Evolutionary conservation across 2,888 invertebrate species (phyloP), one percentile per base, ranked within the genome.

Genomic region (Leuctra nigra): DNA sequence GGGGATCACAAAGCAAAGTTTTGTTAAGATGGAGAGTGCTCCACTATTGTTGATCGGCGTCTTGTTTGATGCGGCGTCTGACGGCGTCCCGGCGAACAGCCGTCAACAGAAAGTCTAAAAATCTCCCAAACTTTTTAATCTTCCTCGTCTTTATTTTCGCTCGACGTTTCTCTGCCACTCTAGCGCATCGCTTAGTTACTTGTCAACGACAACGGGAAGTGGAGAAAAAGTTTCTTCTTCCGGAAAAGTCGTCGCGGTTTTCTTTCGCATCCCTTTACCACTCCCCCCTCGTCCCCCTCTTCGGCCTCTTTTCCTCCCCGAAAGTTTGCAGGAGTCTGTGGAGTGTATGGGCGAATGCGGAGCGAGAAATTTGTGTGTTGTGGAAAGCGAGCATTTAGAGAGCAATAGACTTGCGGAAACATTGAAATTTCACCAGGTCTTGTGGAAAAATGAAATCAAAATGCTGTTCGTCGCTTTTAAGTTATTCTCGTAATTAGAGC

Each of bases 121-220:
- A 50, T 29, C 33, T 29, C 35, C 33, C 9, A 50, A 50, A 50
- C 50, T 50, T 50, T 50, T 50, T 50, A 50, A 50, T 50, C 33
- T 50, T 50, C 33, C 22, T 35, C 50, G 39, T 50, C 56, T 41
- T 50, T 50, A 39, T 50, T 56, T 50, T 50, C 50, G 25, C 50
- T 25, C 54, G 24, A 41, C 24, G 39, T 29, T 54, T 20, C 47
- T 38, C 57, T 54, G 36, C 53, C 53, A 53, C 48, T 57, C 53
- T 38, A 47, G 38, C 14, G 48, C 54, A 53, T 47, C 47, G 54
- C 53, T 53, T 54, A 54, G 54, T 57, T 57, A 54, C 54, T 53
- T 57, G 57, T 57, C 57, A 57, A 57, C 53, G 57, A 48, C 54
- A 57, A 54, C 57, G 48, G 57, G 56, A 57, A 57, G 46, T 53